These are phyloP conservation scores for Drosophila fuyamai DNA, from an alignment of 1,140 invertebrate genomes.

Conservation along the genomic window DNA sequence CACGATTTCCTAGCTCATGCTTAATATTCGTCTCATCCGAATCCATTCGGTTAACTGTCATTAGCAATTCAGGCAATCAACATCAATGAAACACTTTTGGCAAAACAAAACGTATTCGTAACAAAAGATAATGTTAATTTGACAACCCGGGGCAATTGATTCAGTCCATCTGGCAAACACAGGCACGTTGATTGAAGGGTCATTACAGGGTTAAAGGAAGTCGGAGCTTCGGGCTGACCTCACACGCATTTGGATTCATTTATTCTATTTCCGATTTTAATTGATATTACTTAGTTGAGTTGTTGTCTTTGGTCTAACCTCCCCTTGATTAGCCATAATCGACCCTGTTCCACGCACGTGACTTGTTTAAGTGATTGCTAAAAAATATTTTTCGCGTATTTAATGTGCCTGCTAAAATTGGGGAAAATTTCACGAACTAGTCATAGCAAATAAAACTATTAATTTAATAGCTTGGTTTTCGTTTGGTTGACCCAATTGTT, in stretches of 20 bases:
- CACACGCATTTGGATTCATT: conserved; percentile 36
- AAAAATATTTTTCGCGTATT: conserved; percentile 34
- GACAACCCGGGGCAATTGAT: conserved; percentile 52
- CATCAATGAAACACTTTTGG: conserved; percentile 44
- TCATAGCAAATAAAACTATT: conserved; percentile 16
- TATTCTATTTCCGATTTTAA: conserved; percentile 50
- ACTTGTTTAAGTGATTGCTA: conserved; percentile 55
- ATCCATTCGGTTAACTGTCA: conserved; percentile 23
- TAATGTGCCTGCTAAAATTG: conserved; percentile 29
- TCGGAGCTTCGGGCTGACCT: conserved; percentile 26
- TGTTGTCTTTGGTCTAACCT: conserved; percentile 49
- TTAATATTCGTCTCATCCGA: conserved; percentile 23
- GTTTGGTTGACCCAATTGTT: conserved; percentile 22
- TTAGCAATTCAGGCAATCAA: conserved; percentile 51
- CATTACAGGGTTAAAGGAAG: conserved; percentile 55
- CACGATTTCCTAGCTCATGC: conserved; percentile 5
- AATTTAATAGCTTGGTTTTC: conserved; percentile 7
- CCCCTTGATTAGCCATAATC: conserved; percentile 56
- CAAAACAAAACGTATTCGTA: conserved; percentile 29
- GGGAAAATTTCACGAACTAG: conserved; percentile 12
- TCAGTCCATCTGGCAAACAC: conserved; percentile 31
- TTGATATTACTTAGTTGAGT: conserved; percentile 41
- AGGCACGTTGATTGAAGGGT: conserved; percentile 44
- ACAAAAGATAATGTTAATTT: conserved; percentile 48
- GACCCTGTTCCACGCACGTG: conserved; percentile 66